Percentiles rank a stretch among this genome's conserved stretches.
These are phyloP conservation scores for Spodoptera litura DNA, from an alignment of 1,140 invertebrate species.

Conservation along the genomic window DNA sequence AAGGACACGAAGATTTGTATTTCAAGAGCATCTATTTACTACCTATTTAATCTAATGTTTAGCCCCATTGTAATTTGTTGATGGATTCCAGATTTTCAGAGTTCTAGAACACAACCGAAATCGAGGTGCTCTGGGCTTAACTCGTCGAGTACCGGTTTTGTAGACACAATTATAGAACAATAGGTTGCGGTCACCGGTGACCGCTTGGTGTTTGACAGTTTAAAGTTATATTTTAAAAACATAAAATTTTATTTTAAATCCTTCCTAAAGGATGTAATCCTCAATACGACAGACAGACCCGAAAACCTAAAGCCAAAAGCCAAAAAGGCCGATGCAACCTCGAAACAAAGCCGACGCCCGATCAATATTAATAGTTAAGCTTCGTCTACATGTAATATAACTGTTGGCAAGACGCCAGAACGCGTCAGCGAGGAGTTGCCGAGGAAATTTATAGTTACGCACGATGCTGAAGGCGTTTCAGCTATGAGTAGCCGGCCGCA, in stretches of 20 bases:
- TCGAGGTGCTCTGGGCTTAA: no score
- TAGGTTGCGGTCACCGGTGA: no score
- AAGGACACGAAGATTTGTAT: no score
- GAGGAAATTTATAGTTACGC: slow-evolving; percentile 57
- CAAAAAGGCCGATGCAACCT: slow-evolving; percentile 23
- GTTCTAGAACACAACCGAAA: no score
- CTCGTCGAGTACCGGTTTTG: no score
- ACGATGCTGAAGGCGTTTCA: slow-evolving; percentile 46
- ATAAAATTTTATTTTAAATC: neutral
- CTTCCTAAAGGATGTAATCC: neutral
- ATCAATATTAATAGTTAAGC: slow-evolving; percentile 50
- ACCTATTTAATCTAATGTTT: no score
- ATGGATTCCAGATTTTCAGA: no score
- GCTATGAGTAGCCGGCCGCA: slow-evolving; percentile 39
- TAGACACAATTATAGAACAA: no score
- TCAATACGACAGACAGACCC: neutral
- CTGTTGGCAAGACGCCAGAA: slow-evolving; percentile 52
- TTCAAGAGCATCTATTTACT: no score
- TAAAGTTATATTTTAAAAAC: neutral
- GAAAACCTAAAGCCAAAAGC: slow-evolving; percentile 9
- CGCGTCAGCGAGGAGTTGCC: slow-evolving; percentile 53
- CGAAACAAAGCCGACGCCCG: slow-evolving; percentile 41
- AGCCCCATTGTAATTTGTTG: no score
- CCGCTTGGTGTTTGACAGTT: no score
- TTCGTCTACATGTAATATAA: slow-evolving; percentile 44